Evolutionary conservation across 1,140 invertebrate species (phyloP), one percentile per base, ranked within the genome.

Genomic region (Philotrypesis tridentata): DNA sequence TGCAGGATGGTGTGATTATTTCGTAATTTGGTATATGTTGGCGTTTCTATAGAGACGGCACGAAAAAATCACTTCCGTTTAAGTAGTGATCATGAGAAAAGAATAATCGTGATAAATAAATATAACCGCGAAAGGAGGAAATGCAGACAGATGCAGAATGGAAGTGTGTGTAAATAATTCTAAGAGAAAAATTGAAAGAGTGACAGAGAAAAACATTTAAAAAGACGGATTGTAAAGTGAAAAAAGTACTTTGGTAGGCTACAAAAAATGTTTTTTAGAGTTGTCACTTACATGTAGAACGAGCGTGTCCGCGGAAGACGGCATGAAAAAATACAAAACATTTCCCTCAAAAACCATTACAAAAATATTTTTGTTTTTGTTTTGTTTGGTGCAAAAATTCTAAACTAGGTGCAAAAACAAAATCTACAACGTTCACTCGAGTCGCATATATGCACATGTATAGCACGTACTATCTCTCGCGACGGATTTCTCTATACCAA

Each of bases 291-390:
- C 91, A 91, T 91, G 89, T 86, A 88, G 61, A 27, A 89, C 87
- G 91, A 91, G 88, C 86, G 90, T 89, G 90, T 90, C 89, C 91
- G 85, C 87, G 89, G 84, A 86, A 88, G 90, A 92, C 90, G 90
- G 91, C 90, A 91, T 92, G 91, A 86, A 91, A 92, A 90, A 91
- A 87, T 86, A 88, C 85, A 91, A 86, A 80, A 83, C 37, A 27
- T 89, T 91, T 88, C 87, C 88, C 90, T 90, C 90, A 92, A 92
- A 91, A 89, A 88, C 86, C 84, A 86, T 87, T 76, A 86, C 84
- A 90, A 90, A 90, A 89, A 85, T 85, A 87, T 85, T 68, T 73
- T 68, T 82, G 23, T 78, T 82, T 78, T 79, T 37, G 29, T n/a
- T 78, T 84, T 86, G 84, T 68, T 82, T 87, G 82, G 87, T 89